These are phyloP conservation scores for Phalloptychus januarius DNA, from an alignment of 2,797 vertebrate genomes.

Conservation along the genomic window DNA sequence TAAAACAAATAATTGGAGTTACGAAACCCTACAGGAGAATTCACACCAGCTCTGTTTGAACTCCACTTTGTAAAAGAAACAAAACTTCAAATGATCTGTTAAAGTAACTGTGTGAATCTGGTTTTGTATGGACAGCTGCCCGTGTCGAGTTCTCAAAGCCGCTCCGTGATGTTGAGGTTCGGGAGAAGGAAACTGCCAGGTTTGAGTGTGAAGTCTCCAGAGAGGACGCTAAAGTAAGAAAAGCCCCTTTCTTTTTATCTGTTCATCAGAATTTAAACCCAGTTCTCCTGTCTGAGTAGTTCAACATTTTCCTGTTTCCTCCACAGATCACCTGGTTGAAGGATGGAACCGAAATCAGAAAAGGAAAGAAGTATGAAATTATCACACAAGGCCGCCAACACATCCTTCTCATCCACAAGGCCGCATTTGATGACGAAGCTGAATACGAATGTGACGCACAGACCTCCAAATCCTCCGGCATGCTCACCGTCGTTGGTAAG, in stretches of 20 bases:
- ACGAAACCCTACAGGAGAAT: background rate
- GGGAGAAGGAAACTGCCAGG: constrained; percentile 91
- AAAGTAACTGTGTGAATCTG: background rate
- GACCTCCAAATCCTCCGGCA: constrained; percentile 90
- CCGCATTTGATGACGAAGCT: constrained; percentile 93
- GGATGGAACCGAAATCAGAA: constrained; percentile 95
- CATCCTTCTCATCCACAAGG: constrained; percentile 91
- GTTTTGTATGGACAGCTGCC: constrained; percentile 80
- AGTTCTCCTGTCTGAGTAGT: accelerated
- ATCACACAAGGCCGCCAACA: constrained; percentile 89
- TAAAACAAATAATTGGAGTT: background rate
- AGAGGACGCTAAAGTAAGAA: constrained; percentile 87
- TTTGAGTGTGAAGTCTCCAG: constrained; percentile 97
- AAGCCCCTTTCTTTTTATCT: background rate
- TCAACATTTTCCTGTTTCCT: background rate
- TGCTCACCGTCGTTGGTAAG: constrained; percentile 95
- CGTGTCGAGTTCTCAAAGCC: constrained; percentile 93
- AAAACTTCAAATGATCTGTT: background rate
- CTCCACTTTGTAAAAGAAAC: background rate
- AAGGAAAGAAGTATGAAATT: constrained; percentile 97
- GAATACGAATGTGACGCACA: constrained; percentile 96
- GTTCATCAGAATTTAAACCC: background rate
- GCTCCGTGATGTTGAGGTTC: constrained; percentile 92
- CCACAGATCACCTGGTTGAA: constrained; percentile 92
- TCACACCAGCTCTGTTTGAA: too few relatives aligned